phyloP scores from a whole-genome alignment of 2,888 invertebrate genomes.

The Xylota sylvarum region DNA sequence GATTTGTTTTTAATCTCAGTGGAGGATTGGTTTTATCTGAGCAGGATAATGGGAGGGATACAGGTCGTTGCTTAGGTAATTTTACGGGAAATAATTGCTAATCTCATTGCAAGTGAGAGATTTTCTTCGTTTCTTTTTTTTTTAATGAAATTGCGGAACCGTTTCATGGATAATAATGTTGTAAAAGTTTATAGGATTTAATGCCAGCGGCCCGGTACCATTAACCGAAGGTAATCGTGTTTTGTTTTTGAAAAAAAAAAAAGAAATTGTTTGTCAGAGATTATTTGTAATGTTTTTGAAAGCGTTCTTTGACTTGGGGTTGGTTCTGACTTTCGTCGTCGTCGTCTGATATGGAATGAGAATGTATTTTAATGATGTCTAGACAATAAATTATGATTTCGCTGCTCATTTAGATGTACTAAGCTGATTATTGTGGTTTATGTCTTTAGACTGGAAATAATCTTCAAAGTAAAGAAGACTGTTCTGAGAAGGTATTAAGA shows the following conservation, averaged over 20 bases:
- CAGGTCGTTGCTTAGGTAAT: conserved; percentile 38
- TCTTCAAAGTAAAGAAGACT: background rate
- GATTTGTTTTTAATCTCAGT: conserved; percentile 9
- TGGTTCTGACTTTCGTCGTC: background rate
- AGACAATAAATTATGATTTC: conserved; percentile 9
- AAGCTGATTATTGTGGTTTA: conserved; percentile 1
- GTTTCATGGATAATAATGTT: conserved; percentile 28
- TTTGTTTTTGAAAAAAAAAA: conserved; percentile 10
- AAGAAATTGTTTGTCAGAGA: background rate
- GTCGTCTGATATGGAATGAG: background rate
- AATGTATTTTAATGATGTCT: conserved; percentile 8
- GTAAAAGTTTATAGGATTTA: conserved; percentile 18
- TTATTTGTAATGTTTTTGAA: conserved; percentile 8
- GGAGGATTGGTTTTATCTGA: background rate
- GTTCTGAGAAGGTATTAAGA: too few relatives aligned
- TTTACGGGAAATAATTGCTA: conserved; percentile 47
- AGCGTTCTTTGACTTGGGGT: background rate
- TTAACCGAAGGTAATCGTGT: background rate
- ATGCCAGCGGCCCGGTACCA: background rate
- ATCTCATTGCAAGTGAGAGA: conserved; percentile 36
- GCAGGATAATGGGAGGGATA: background rate
- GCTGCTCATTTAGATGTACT: background rate
- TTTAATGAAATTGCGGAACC: conserved; percentile 37
- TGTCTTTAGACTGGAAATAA: background rate
- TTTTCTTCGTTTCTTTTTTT: background rate